Evolutionary conservation across 2,888 invertebrate genomes (phyloP).

Genomic region (Conops quadrifasciatus): DNA sequence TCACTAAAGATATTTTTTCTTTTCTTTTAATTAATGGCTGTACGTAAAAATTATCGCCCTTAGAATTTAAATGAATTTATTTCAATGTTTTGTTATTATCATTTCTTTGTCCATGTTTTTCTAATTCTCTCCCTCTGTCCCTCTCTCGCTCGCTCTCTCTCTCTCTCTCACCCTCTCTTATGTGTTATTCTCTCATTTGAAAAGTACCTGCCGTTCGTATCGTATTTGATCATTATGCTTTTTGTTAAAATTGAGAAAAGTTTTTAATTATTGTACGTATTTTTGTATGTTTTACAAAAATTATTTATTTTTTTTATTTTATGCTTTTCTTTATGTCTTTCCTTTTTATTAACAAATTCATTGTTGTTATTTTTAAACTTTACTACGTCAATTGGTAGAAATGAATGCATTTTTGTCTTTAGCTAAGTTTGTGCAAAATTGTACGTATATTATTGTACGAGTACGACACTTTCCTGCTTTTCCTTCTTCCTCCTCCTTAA

Average conservation of each 20-base stretch:
- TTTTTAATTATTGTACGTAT: background rate
- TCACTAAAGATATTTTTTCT: background rate
- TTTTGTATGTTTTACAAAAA: background rate
- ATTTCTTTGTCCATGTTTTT: too few species aligned
- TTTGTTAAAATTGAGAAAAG: background rate
- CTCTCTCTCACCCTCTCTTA: background rate
- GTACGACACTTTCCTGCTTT: too few species aligned
- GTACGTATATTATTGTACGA: too few species aligned
- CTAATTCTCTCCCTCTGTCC: too few species aligned
- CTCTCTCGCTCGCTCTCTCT: background rate
- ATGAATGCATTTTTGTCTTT: too few species aligned
- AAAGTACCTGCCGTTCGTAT: background rate
- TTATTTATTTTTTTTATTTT: background rate
- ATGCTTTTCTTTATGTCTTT: background rate
- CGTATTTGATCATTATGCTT: too few species aligned
- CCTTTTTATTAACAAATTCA: background rate
- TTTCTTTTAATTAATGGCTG: constrained; percentile 1
- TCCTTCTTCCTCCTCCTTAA: background rate
- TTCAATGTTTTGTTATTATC: too few species aligned
- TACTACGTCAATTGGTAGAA: constrained; percentile 17
- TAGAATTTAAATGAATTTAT: too few species aligned
- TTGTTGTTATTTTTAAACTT: constrained; percentile 11
- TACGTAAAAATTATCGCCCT: too few species aligned
- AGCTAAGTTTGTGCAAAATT: too few species aligned
- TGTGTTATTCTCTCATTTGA: background rate